Conservation (phyloP, 2,888 invertebrate species). For the Drosophila trichaetosa region DNA sequence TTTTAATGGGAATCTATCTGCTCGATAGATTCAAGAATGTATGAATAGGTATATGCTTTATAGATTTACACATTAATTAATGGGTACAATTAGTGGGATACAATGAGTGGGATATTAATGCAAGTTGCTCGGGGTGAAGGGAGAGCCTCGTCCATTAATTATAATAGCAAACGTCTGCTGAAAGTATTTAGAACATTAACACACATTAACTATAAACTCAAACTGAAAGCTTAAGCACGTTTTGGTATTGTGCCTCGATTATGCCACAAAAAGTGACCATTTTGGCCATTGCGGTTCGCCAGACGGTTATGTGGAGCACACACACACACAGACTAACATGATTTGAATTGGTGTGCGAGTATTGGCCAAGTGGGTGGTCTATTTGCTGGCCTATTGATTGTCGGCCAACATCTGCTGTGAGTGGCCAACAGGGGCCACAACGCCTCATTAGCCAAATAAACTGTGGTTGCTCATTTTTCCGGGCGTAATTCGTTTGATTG, state of each 20-base stretch:
- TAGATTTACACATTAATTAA: not conserved
- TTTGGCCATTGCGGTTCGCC: slow-evolving; percentile 17
- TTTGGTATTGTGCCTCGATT: not conserved
- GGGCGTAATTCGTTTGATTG: slow-evolving; percentile 64
- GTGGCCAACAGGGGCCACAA: slow-evolving; percentile 12
- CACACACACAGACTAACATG: slow-evolving; percentile 3
- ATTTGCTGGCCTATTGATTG: slow-evolving; percentile 48
- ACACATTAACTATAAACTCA: not conserved
- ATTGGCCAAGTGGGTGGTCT: slow-evolving; percentile 34
- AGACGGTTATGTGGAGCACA: slow-evolving; percentile 6
- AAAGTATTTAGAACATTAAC: not conserved
- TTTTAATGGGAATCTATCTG: not conserved
- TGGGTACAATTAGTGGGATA: not conserved
- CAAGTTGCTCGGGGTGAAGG: not conserved
- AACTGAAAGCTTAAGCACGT: not conserved
- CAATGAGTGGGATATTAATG: not conserved
- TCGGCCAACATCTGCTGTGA: slow-evolving; percentile 8
- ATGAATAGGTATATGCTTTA: not conserved
- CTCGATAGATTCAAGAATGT: not conserved
- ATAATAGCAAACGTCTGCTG: not conserved
- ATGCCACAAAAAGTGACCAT: not conserved
- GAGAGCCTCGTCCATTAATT: not conserved
- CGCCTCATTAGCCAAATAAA: slow-evolving; percentile 57
- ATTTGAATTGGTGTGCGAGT: slow-evolving; percentile 1
- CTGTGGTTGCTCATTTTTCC: slow-evolving; percentile 41